Evolutionary conservation across 2,888 invertebrate genomes (phyloP).

Genomic region (Lypha dubia): DNA sequence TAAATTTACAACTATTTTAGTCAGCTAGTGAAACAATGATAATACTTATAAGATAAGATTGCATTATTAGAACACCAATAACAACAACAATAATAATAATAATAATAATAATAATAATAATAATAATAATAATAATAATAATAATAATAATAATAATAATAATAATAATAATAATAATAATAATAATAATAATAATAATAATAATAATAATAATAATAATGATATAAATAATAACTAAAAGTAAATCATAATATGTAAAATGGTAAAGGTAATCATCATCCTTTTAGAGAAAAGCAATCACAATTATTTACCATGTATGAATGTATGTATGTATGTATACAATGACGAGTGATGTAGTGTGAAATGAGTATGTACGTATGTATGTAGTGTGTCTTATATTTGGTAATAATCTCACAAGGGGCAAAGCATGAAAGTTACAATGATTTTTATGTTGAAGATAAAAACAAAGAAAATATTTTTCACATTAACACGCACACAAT

Average conservation of each 20-base stretch:
- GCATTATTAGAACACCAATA: conserved; percentile 29
- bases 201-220: conserved; percentile 6
- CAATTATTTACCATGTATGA: neutral
- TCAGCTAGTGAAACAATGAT: conserved; percentile 51
- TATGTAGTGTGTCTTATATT: conserved; percentile 25
- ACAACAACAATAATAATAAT: conserved; percentile 3
- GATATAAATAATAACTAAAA: conserved; percentile 39
- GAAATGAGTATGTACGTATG: neutral
- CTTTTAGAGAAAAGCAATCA: conserved; percentile 21
- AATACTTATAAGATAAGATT: conserved; percentile 49
- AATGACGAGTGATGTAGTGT: conserved; percentile 2
- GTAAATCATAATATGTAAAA: conserved; percentile 32
- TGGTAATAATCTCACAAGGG: conserved; percentile 14
- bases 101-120: conserved; percentile 29
- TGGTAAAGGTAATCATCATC: conserved; percentile 22
- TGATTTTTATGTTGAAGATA: conserved; percentile 12
- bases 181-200: conserved; percentile 14
- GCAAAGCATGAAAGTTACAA: conserved; percentile 6
- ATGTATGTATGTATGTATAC: neutral
- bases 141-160: conserved; percentile 29
- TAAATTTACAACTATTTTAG: conserved; percentile 62
- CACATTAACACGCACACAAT: conserved; percentile 37
- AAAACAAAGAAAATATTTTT: conserved; percentile 10
- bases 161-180: conserved; percentile 13
- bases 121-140: conserved; percentile 28